These are phyloP conservation scores for Fistularia tabacaria DNA, from an alignment of 2,797 vertebrate species.

Conservation along the genomic window DNA sequence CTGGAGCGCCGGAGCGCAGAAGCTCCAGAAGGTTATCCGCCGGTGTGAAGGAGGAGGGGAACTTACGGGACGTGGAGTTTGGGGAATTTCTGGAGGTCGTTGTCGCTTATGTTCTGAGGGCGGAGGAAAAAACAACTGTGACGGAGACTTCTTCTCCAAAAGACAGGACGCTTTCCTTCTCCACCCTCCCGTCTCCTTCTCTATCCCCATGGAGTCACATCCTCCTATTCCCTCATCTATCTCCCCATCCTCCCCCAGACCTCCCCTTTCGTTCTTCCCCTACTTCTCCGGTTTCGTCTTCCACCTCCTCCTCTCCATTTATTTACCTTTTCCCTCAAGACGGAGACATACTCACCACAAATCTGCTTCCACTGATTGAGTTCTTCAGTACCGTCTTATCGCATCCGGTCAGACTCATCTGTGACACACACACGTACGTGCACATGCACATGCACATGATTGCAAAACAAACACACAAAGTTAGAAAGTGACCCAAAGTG, in stretches of 20 bases:
- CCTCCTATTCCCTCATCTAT: no score
- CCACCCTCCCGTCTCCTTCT: no score
- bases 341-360: conserved; percentile 81
- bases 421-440: conserved; percentile 21
- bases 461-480: no score
- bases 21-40: no score
- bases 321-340: not conserved
- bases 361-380: conserved; percentile 84
- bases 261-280: no score
- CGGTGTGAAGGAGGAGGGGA: not conserved
- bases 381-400: conserved; percentile 84
- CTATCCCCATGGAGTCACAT: not conserved
- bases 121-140: not conserved
- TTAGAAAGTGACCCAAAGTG: no score
- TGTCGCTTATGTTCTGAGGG: conserved; percentile 85
- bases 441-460: no score
- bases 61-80: conserved; percentile 91
- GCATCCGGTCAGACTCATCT: conserved; percentile 85
- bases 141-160: not conserved
- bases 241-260: no score
- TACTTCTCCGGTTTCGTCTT: no score
- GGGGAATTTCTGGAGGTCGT: conserved; percentile 92
- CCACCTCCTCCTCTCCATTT: not conserved
- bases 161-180: not conserved
- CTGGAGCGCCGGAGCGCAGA: no score